Percentiles rank a stretch among this genome's conserved stretches.
phyloP scores from a whole-genome alignment of 2,888 invertebrate genomes.

The Drosophila glabriapex region DNA sequence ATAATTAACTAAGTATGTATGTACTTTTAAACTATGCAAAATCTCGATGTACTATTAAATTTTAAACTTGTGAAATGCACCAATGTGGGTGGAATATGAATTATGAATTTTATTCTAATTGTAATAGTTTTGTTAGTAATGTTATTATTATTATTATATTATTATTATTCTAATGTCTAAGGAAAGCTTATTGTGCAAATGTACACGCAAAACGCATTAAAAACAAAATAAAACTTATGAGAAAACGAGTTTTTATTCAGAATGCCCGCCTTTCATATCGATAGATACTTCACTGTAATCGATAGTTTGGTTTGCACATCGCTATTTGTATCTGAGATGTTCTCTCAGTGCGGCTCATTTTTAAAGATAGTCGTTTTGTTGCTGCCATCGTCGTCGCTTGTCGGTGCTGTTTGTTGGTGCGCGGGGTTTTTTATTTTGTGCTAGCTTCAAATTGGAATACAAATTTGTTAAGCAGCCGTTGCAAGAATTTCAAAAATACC shows the following conservation, averaged over 20 bases:
- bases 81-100: conserved; percentile 66
- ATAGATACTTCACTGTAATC: conserved; percentile 11
- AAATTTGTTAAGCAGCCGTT: conserved; percentile 46
- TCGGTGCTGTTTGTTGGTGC: conserved; percentile 59
- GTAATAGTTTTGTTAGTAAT: conserved; percentile 84
- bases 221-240: conserved; percentile 74
- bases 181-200: conserved; percentile 79
- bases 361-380: conserved; percentile 68
- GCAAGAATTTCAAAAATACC: conserved; percentile 45
- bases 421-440: conserved; percentile 72
- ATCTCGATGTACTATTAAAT: conserved; percentile 81
- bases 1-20: conserved; percentile 54
- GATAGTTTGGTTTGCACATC: conserved; percentile 26
- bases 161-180: conserved; percentile 70
- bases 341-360: conserved; percentile 55
- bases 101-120: conserved; percentile 78
- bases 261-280: conserved; percentile 24
- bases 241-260: conserved; percentile 32
- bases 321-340: conserved; percentile 59
- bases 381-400: conserved; percentile 69
- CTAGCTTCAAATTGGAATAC: conserved; percentile 60
- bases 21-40: conserved; percentile 77
- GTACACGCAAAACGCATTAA: conserved; percentile 79
- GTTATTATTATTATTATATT: conserved; percentile 77
- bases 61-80: conserved; percentile 65